Base-by-base conservation (phyloP, 2,113 vertebrate species). In the Ictalurus furcatus region DNA sequence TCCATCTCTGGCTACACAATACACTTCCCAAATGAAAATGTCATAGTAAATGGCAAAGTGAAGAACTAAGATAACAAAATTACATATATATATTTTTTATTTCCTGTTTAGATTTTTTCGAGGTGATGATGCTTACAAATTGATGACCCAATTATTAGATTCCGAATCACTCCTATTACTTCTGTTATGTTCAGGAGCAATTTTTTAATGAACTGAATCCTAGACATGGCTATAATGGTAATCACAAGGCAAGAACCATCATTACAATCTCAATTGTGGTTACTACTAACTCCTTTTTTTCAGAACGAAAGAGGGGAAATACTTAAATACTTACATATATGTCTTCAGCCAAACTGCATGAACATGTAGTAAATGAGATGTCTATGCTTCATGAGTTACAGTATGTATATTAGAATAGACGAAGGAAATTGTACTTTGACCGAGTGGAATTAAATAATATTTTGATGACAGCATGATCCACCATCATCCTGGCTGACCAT, bases 101-200 rank as follows among this genome's bases (percentile, higher is more conserved):
- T 2, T 63, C 23, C 54, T 89, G 37, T 28, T 34, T 54, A 21
- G 21, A 19, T 58, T 14, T 56, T 89, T 19, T 61, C 16, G 11
- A 17, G 16, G 23, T 73, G 30, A 30, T 82, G 19, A 83, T 61
- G 19, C 23, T 6, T 54, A n/a, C 86, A 6, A 48, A 23, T 69
- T 86, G 48, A 44, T 63, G 67, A 88, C 30, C 52, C 81, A 89
- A 69, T 71, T 82, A 19, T 58, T 3, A 48, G 11, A 81, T 17
- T 74, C 17, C 52, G 69, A 84, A 48, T 58, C 52, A 40, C 30
- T 19, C 58, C 48, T 56, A 23, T 85, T 58, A 74, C 81, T 88
- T 17, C 30, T 19, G 56, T 65, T 79, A 34, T 79, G 59, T 85
- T 48, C 86, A 88, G 78, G 65, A 73, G 74, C 86, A 21, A 65